phyloP scores from a whole-genome alignment of 2,797 vertebrate species.

The Acrossocheilus wenchowensis region DNA sequence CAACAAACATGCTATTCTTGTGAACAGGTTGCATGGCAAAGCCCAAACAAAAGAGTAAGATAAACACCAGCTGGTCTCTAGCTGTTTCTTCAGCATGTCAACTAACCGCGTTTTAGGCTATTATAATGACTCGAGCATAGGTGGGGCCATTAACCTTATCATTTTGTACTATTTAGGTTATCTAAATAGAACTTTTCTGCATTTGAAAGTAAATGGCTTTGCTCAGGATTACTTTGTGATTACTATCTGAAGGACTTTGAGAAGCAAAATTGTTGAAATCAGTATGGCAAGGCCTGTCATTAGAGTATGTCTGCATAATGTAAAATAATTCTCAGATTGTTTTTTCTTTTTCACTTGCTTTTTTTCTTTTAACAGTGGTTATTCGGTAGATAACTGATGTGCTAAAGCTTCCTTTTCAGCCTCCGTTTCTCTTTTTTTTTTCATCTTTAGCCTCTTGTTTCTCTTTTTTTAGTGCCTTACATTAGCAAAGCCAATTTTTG shows the following conservation, averaged over 20 bases:
- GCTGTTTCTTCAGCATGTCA: conserved; percentile 25
- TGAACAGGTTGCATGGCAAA: conserved; percentile 45
- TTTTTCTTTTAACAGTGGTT: conserved; percentile 25
- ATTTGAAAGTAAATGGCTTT: neutral
- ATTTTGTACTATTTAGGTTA: neutral
- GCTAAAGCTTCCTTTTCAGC: conserved; percentile 42
- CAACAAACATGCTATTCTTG: conserved; percentile 29
- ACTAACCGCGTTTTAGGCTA: neutral
- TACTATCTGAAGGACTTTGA: conserved; percentile 6
- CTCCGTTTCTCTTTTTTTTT: conserved; percentile 19
- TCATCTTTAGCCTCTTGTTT: conserved; percentile 19
- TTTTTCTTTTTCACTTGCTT: neutral
- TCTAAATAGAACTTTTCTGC: neutral
- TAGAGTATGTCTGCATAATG: neutral
- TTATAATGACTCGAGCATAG: conserved; percentile 15
- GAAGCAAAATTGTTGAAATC: conserved; percentile 11
- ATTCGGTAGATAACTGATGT: conserved; percentile 21
- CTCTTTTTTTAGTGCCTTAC: conserved; percentile 6
- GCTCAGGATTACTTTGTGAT: neutral
- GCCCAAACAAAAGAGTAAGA: conserved; percentile 63
- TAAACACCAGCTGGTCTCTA: conserved; percentile 62
- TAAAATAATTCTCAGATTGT: neutral
- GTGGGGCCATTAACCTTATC: neutral
- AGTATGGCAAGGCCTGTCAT: neutral
- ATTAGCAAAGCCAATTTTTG: conserved; percentile 7